Evolutionary conservation across 2,113 vertebrate genomes (phyloP), one percentile per base, ranked within the genome.

Genomic region (Xiphophorus maculatus): DNA sequence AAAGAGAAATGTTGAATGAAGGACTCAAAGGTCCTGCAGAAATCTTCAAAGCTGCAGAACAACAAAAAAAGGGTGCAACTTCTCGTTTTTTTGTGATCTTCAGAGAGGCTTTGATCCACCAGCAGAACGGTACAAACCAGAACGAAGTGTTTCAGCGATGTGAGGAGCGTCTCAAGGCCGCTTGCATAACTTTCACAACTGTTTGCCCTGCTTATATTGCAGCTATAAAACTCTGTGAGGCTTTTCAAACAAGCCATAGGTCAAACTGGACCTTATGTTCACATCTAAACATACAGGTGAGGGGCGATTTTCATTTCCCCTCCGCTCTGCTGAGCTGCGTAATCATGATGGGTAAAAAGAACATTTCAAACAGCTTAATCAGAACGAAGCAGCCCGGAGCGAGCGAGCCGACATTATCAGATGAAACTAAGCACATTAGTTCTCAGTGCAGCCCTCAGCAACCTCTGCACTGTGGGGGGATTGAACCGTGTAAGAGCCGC

Each of bases 381-480:
- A 76, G 63, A 48, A 27, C 0, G 12, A 66, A 40, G 68, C 44
- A 61, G 44, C 33, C 60, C 4, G 29, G 65, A 80, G 73, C 48
- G 35, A 62, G 76, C 65, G 60, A 68, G 60, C 76, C 73, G 27
- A 2, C n/a, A 17, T 80, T 83, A 83, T 86, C 80, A 73, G 69
- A 76, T 19, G 32, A 76, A 76, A 81, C 44, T 74, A 69, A 84
- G 74, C 77, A 71, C 71, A 87, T 85, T 85, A 79, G 69, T 68
- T 82, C 71, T 70, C 28, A 17, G 32, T 4, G 35, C 70, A 62
- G 82, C 77, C 71, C 83, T 74, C 42, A 37, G 71, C 14, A 60
- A 87, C 74, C 73, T 81, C 73, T 66, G 70, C 72, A 73, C 79
- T 37, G 77, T 63, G 79, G 27, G 74, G 63, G 72, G 79, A 88